Base-by-base conservation (phyloP, 2,797 vertebrate species). In the Enteromius trimaculatus region DNA sequence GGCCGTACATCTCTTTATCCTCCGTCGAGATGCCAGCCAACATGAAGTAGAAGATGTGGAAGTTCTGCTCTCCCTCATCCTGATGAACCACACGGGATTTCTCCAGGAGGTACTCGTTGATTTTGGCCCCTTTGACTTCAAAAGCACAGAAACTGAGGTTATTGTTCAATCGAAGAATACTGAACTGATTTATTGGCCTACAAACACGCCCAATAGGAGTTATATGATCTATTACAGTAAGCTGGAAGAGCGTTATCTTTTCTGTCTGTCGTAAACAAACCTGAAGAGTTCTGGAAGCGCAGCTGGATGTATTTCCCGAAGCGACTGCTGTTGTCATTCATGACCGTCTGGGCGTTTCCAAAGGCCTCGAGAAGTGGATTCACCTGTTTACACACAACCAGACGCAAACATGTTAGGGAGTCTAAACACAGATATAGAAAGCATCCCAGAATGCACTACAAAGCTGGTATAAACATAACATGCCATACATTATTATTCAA, bases 21-120 rank as follows among this genome's bases (percentile, higher is more conserved):
- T 93, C 90, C 1, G 66, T 53, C 10, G 93, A 92, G 1, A 93
- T 90, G 53, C 92, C 94, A 60, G 92, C 93, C 85, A 95, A 89
- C 93, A 95, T 94, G 85, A 93, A 95, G 90, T 95, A 94, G 90
- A 95, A 95, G 83, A 95, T 94, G 84, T 95, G 95, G 82, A 95
- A 95, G 90, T 95, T 95, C 85, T 91, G 91, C 84, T 95, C 95
- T 0, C 93, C 92, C 0, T 90, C 39, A 65, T 94, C 94, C 86
- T 95, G 94, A 23, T 92, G 93, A 13, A 95, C 93, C 42, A 95
- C 94, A 0, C 94, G 92, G 1, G 94, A 95, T 86, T 95, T 95
- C 88, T 95, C 94, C 78, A 95, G 76, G 0, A 95, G 92, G 79
- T 95, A 95, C 66, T 95, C 94, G 0, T 90, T 95, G 82, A 95